Base-by-base conservation (phyloP, 37 sponge, comb jelly and placozoan species). In the Chondrosia reniformis region DNA sequence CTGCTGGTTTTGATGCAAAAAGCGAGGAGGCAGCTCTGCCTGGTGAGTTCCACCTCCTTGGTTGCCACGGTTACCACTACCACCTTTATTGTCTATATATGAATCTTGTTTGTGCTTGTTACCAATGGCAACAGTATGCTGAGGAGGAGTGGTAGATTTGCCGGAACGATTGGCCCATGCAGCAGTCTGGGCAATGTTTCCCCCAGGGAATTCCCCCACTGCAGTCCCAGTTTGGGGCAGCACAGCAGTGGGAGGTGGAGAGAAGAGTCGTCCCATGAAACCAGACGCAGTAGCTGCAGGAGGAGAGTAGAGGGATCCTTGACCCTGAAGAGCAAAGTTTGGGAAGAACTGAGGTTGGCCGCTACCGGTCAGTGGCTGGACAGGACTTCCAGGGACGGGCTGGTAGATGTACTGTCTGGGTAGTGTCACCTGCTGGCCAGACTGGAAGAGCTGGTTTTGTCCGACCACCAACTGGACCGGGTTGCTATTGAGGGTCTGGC, bases 241-340 rank as follows among this genome's bases (percentile, higher is more conserved):
- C n/a, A 69, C 2, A 15, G 42, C 9, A 2, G 66, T 15, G 21
- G 77, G 77, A 34, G 77, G 77, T 30, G 77, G 77, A 8, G 77
- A 77, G 77, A 77, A 77, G 58, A 77, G 77, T 7, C 77, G 62
- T 21, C 59, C 36, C 6, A 62, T 59, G 4, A 77, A 37, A 1
- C 19, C 21, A 12, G 43, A 36, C 15, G 43, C 36, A 34, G 41
- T 69, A 21, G 15, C 44, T 25, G 44, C 72, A 38, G 72, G 41
- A 9, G 72, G 72, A 24, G 72, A 69, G 43, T 43, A 69, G 1
- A 69, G 9, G 44, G 72, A 38, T 25, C 42, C 44, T 44, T 69
- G 72, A 43, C 41, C 61, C 61, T 59, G 61, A 6, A 59, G 17
- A 59, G 8, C 30, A 19, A n/a, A n/a, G n/a, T 6, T 13, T 19